Evolutionary conservation across 2,888 invertebrate genomes (phyloP).

Genomic region (Epirrhoe alternata): DNA sequence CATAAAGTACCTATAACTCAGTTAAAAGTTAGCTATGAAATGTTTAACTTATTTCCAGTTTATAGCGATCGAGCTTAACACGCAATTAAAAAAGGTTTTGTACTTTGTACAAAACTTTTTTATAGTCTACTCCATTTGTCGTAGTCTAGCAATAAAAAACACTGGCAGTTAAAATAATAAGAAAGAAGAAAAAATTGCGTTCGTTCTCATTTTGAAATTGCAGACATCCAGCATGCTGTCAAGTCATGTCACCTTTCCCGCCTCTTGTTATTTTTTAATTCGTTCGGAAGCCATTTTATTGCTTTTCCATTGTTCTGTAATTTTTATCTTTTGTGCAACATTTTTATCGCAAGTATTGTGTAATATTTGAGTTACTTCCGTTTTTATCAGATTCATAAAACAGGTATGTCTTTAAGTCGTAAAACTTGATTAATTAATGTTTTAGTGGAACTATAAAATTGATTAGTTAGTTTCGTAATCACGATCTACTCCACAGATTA

Average conservation of each 20-base stretch:
- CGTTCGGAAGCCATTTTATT: constrained; percentile 28
- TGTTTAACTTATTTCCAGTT: too few species aligned
- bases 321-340: constrained; percentile 26
- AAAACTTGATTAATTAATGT: constrained; percentile 24
- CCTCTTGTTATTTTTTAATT: constrained; percentile 28
- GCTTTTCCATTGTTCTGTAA: constrained; percentile 31
- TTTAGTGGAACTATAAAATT: constrained; percentile 16
- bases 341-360: constrained; percentile 26
- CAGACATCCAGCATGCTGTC: constrained; percentile 30
- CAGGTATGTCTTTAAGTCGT: constrained; percentile 17
- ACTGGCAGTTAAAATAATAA: neutral
- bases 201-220: constrained; percentile 35
- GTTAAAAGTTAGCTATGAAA: too few species aligned
- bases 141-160: neutral
- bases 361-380: constrained; percentile 33
- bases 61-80: too few species aligned
- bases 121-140: too few species aligned
- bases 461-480: constrained; percentile 6
- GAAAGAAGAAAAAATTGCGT: constrained; percentile 4
- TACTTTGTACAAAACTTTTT: too few species aligned
- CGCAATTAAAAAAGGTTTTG: too few species aligned
- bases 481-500: neutral
- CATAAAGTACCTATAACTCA: too few species aligned
- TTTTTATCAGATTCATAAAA: constrained; percentile 22
- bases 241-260: constrained; percentile 29